Evolutionary conservation across 2,888 invertebrate species (phyloP), one percentile per base, ranked within the genome.

Genomic region (Cephus pulcher): DNA sequence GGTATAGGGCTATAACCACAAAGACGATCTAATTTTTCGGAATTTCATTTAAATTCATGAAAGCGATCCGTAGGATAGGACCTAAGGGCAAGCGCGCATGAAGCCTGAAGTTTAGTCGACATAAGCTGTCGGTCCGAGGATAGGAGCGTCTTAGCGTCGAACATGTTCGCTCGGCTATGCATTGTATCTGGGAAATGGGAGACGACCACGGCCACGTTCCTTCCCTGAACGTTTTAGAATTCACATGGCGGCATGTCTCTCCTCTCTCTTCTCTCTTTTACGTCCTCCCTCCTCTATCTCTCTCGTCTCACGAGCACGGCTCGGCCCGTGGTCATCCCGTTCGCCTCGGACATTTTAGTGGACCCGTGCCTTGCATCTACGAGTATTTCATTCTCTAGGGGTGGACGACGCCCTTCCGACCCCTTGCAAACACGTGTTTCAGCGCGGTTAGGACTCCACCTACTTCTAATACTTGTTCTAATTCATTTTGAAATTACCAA

Each of bases 161-260:
- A 32, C 71, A 71, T 33, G 15, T 34, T 71, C 71, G 71, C 70
- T 56, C 73, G 76, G 56, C 71, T 74, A 79, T 81, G 78, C 80
- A 75, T 80, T 75, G 75, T 77, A 74, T 75, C 56, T 73, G 77
- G 77, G 79, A 80, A 82, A 81, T 77, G 73, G 71, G 78, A 77
- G 40, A 80, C 34, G 34, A 71, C 76, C 35, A 32, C 75, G 73
- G 32, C 74, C 76, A 35, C 35, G 74, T 70, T 78, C 73, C 84
- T 85, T 82, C 84, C 83, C 83, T 80, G 79, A 84, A 84, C 85
- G 86, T 85, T 88, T 90, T 90, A 89, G 87, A 90, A 90, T 90
- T 90, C 90, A 88, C 87, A 82, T 85, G 82, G 83, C 80, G 82
- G 82, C 85, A 80, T 80, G 84, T 74, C 83, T 76, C 75, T 9